Evolutionary conservation across 2,888 invertebrate species (phyloP).

Genomic region (Rhaphigaster nebulosa): DNA sequence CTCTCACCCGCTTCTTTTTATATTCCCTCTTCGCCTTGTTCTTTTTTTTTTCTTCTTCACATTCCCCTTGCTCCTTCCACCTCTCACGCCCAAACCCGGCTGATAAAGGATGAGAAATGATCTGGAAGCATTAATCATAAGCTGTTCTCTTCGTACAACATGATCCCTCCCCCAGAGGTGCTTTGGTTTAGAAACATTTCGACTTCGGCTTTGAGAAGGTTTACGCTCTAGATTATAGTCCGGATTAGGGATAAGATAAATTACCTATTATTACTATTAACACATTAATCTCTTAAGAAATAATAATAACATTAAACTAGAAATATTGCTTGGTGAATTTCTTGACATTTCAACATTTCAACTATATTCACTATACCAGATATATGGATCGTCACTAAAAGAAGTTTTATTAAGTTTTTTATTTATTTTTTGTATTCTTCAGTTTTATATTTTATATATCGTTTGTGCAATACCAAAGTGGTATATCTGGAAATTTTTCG

Average conservation of each 20-base stretch:
- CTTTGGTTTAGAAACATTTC: constrained; percentile 5
- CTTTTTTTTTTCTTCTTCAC: constrained; percentile 8
- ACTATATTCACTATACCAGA: too few species aligned
- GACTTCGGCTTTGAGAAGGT: background rate
- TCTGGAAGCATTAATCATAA: constrained; percentile 52
- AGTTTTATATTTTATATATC: too few species aligned
- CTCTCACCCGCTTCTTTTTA: constrained; percentile 25
- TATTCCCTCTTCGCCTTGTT: constrained; percentile 6
- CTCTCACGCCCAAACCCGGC: constrained; percentile 45
- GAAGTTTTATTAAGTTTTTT: too few species aligned
- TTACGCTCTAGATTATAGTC: too few species aligned
- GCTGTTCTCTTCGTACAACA: background rate
- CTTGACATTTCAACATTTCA: too few species aligned
- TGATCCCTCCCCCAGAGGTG: background rate
- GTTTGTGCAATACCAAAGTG: too few species aligned
- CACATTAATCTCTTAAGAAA: background rate
- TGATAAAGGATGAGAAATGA: constrained; percentile 58
- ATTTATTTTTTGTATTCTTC: too few species aligned
- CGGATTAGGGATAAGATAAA: background rate
- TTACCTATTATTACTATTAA: too few species aligned
- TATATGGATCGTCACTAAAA: too few species aligned
- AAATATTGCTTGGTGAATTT: background rate
- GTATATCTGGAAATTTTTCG: too few species aligned
- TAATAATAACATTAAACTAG: background rate
- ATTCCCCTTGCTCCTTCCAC: constrained; percentile 31